Evolutionary conservation across 2,888 invertebrate species (phyloP).

Genomic region (Cynaeus angustus): DNA sequence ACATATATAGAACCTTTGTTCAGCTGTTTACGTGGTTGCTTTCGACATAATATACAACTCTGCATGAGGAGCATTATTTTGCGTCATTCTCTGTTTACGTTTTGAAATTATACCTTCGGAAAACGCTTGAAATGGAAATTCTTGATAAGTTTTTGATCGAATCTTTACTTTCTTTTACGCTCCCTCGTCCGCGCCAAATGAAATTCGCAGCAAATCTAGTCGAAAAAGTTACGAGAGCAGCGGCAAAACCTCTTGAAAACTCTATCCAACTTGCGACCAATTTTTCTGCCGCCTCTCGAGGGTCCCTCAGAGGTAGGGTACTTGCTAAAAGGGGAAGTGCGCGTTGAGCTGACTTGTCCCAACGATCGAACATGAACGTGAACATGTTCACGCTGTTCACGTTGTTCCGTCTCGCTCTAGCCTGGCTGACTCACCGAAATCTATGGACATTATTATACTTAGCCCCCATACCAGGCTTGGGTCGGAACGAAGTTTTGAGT

Average conservation of each 20-base stretch:
- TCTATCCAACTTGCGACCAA: background rate
- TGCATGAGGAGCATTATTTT: too few relatives aligned
- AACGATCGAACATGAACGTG: conserved; percentile 37
- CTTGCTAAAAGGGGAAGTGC: conserved; percentile 1
- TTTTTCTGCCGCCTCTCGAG: background rate
- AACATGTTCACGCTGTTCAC: conserved; percentile 40
- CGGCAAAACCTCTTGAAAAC: background rate
- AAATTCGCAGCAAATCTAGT: background rate
- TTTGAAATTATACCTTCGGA: too few relatives aligned
- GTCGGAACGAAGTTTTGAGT: conserved; percentile 44
- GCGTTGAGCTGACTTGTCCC: conserved; percentile 3
- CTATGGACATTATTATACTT: conserved; percentile 32
- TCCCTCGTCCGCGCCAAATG: background rate
- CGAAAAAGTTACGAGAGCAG: background rate
- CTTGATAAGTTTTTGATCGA: background rate
- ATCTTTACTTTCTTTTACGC: background rate
- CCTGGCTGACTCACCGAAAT: conserved; percentile 36
- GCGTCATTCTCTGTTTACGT: too few relatives aligned
- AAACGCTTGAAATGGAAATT: background rate
- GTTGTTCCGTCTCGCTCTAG: conserved; percentile 30
- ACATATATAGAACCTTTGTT: too few relatives aligned
- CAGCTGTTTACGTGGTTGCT: too few relatives aligned
- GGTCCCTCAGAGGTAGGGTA: background rate
- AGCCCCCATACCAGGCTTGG: conserved; percentile 26
- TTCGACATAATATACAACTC: too few relatives aligned